These are phyloP conservation scores for Palaemon carinicauda DNA, from an alignment of 1,140 invertebrate species.

Conservation along the genomic window DNA sequence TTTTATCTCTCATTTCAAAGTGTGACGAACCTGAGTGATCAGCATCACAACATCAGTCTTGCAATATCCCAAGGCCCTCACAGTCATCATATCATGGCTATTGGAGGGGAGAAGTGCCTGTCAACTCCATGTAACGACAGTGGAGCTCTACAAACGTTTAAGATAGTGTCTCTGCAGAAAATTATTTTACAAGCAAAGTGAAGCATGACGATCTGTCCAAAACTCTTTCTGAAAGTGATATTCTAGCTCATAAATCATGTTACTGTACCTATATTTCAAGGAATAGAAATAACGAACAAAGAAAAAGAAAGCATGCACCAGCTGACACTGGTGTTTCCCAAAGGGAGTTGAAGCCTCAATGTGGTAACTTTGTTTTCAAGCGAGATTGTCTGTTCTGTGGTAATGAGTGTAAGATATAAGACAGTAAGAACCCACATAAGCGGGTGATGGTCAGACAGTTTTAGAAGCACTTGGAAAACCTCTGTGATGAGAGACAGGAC, in stretches of 20 bases:
- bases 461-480: background rate
- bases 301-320: background rate
- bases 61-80: too few species aligned
- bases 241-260: too few species aligned
- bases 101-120: background rate
- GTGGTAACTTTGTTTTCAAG: background rate
- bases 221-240: background rate
- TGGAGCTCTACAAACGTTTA: too few species aligned
- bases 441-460: background rate
- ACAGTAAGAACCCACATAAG: slow-evolving; percentile 3
- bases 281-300: background rate
- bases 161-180: too few species aligned
- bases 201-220: background rate
- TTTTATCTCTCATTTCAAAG: too few species aligned
- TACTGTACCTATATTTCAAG: background rate
- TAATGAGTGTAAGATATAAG: background rate
- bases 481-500: background rate
- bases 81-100: too few species aligned
- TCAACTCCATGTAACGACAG: too few species aligned
- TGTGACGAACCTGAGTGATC: too few species aligned
- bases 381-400: background rate
- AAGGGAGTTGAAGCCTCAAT: background rate
- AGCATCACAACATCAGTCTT: too few species aligned
- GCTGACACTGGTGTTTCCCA: background rate
- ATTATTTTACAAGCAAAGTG: slow-evolving; percentile 10